These are phyloP conservation scores for Drosophila mercatorum DNA, from an alignment of 2,888 invertebrate species.

Conservation along the genomic window DNA sequence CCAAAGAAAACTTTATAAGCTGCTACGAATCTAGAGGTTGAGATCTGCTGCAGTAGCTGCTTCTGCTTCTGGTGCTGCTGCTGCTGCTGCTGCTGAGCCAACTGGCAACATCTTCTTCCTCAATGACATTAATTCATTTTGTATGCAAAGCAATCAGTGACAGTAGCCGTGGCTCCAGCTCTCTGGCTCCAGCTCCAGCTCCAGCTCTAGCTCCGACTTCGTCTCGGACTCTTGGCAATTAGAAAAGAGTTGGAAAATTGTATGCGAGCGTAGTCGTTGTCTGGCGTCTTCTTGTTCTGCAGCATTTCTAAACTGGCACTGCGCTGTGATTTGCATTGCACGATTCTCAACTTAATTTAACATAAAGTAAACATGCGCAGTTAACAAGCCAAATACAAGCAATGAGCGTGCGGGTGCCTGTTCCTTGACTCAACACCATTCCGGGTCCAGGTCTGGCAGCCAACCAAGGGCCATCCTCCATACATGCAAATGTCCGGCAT, in stretches of 20 bases:
- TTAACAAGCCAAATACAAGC: slow-evolving; percentile 81
- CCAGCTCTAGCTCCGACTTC: slow-evolving; percentile 19
- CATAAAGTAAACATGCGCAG: slow-evolving; percentile 82
- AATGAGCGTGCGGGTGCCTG: slow-evolving; percentile 76
- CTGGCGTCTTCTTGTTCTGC: slow-evolving; percentile 42
- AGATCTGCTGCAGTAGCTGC: slow-evolving; percentile 32
- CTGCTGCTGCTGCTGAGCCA: slow-evolving; percentile 23
- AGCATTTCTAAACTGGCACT: slow-evolving; percentile 56
- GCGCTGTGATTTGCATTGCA: slow-evolving; percentile 81
- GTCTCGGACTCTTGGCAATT: slow-evolving; percentile 66
- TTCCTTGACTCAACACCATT: slow-evolving; percentile 38
- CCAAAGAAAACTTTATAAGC: slow-evolving; percentile 33
- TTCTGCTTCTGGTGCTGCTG: not conserved
- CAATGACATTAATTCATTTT: slow-evolving; percentile 81
- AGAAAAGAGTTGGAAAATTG: slow-evolving; percentile 79
- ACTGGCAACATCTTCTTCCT: slow-evolving; percentile 76
- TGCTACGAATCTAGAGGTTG: slow-evolving; percentile 22
- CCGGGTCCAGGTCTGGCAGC: slow-evolving; percentile 14
- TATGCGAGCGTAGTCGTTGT: slow-evolving; percentile 50
- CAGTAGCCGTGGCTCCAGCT: slow-evolving; percentile 50
- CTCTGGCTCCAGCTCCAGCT: slow-evolving; percentile 31
- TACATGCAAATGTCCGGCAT: slow-evolving; percentile 41
- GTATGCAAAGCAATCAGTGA: slow-evolving; percentile 78
- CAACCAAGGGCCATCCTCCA: slow-evolving; percentile 55
- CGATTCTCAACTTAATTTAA: slow-evolving; percentile 83